phyloP scores from a whole-genome alignment of 1,140 invertebrate species.

The Cardiocondyla obscurior region DNA sequence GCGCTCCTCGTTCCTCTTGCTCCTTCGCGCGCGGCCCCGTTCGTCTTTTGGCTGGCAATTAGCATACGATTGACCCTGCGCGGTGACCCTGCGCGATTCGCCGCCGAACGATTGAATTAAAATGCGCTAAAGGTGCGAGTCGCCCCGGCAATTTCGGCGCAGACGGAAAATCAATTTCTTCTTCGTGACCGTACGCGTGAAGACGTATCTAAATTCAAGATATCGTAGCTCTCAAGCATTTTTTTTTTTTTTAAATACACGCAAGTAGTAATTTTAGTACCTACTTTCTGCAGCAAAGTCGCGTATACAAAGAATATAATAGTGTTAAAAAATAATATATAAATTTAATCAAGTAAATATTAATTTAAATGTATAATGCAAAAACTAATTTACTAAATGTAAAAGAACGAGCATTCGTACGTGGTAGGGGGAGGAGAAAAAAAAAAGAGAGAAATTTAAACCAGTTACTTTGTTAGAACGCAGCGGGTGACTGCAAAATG shows the following conservation, averaged over 20 bases:
- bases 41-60: conserved; percentile 83
- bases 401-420: neutral
- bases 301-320: too few relatives aligned
- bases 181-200: neutral
- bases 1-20: conserved; percentile 60
- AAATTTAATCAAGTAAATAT: too few relatives aligned
- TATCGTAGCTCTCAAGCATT: neutral
- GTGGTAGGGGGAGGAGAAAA: too few relatives aligned
- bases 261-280: neutral
- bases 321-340: too few relatives aligned
- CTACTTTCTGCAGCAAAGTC: neutral
- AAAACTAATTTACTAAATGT: neutral
- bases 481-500: neutral
- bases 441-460: neutral
- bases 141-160: conserved; percentile 59
- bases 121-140: conserved; percentile 67
- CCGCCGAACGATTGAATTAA: conserved; percentile 72
- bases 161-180: conserved; percentile 39
- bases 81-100: conserved; percentile 69
- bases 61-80: conserved; percentile 84
- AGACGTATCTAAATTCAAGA: neutral
- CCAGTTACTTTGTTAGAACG: neutral
- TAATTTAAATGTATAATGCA: too few relatives aligned
- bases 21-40: conserved; percentile 63
- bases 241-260: neutral